These are phyloP conservation scores for Spodoptera exigua DNA, from an alignment of 2,888 invertebrate species.

Conservation along the genomic window DNA sequence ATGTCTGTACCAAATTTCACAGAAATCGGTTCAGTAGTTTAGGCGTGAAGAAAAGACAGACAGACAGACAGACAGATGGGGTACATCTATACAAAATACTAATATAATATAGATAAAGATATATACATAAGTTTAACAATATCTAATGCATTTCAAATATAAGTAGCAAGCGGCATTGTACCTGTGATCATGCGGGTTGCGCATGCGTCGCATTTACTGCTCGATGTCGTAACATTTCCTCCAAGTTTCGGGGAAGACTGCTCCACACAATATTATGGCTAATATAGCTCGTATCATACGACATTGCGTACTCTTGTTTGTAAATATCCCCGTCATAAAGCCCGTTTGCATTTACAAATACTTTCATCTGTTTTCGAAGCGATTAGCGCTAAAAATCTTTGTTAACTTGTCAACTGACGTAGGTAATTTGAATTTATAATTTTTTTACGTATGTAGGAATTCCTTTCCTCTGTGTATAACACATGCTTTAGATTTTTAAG, in stretches of 20 bases:
- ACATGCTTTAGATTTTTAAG: too few species aligned
- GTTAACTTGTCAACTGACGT: slow-evolving; percentile 20
- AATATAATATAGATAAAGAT: too few species aligned
- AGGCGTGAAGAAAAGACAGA: too few species aligned
- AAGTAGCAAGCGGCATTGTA: slow-evolving; percentile 2
- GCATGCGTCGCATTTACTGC: slow-evolving; percentile 44
- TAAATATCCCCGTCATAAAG: slow-evolving; percentile 58
- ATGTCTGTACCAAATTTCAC: too few species aligned
- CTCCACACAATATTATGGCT: slow-evolving; percentile 33
- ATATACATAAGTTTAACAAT: too few species aligned
- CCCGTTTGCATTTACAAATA: slow-evolving; percentile 49
- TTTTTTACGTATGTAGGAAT: not conserved
- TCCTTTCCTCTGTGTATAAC: not conserved
- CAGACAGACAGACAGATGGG: too few species aligned
- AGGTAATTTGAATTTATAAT: not conserved
- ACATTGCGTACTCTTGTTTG: slow-evolving; percentile 58
- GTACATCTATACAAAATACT: too few species aligned
- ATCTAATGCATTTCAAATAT: slow-evolving; percentile 10
- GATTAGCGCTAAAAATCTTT: slow-evolving; percentile 48
- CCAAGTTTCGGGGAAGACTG: slow-evolving; percentile 48
- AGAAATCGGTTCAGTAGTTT: too few species aligned
- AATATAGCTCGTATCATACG: slow-evolving; percentile 47
- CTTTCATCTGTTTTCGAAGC: slow-evolving; percentile 51
- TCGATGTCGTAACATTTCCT: slow-evolving; percentile 56
- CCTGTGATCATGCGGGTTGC: slow-evolving; percentile 22